These are phyloP conservation scores for Dorcus parallelipipedus DNA, from an alignment of 2,888 invertebrate species.

Conservation along the genomic window DNA sequence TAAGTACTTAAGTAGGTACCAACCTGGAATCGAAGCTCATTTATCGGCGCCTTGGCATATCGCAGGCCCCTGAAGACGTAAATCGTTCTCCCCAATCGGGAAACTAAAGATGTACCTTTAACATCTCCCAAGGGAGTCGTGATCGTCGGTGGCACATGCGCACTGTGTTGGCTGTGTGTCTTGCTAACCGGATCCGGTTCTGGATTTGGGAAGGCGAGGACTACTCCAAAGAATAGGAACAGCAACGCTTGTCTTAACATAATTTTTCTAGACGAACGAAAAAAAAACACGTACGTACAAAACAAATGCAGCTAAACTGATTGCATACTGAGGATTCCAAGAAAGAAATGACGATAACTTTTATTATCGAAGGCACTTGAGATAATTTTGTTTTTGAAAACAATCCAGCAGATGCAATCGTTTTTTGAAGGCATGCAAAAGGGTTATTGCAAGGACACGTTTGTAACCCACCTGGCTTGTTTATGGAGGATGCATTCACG, in stretches of 20 bases:
- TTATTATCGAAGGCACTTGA: too few species aligned
- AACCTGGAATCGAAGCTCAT: constrained; percentile 45
- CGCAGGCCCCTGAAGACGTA: constrained; percentile 32
- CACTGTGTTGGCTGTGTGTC: constrained; percentile 25
- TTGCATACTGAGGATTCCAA: too few species aligned
- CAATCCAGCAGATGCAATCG: too few species aligned
- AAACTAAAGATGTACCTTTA: constrained; percentile 29
- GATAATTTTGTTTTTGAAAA: too few species aligned
- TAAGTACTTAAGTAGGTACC: neutral
- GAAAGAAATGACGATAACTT: too few species aligned
- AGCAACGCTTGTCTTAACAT: constrained; percentile 14
- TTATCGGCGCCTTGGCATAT: constrained; percentile 37
- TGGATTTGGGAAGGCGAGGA: constrained; percentile 18
- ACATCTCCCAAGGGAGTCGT: constrained; percentile 29
- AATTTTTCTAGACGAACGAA: neutral
- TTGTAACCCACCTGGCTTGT: too few species aligned
- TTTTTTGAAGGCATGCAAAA: too few species aligned
- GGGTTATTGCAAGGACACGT: too few species aligned
- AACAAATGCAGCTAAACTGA: too few species aligned
- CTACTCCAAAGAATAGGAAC: constrained; percentile 18
- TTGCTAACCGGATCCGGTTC: constrained; percentile 22
- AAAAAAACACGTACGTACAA: neutral
- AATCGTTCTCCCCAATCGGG: constrained; percentile 30
- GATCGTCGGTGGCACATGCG: constrained; percentile 23
- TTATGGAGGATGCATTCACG: too few species aligned